These are phyloP conservation scores for Lepus americanus DNA, from an alignment of 2,113 vertebrate genomes.

Conservation along the genomic window DNA sequence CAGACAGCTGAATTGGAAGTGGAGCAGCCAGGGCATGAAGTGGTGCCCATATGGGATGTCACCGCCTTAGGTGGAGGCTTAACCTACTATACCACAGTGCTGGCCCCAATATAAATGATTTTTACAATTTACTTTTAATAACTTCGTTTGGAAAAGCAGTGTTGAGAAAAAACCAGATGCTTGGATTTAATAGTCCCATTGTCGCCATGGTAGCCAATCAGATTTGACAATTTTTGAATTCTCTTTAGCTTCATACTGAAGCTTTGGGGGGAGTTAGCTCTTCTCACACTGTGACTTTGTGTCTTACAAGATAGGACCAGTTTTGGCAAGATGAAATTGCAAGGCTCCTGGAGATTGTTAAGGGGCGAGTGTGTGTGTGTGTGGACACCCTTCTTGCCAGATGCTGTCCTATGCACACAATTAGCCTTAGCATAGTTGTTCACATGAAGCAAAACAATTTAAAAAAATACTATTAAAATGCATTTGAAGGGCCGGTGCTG, in stretches of 20 bases:
- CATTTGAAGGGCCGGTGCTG: background rate
- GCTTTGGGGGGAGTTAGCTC: background rate
- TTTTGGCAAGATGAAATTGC: conserved; percentile 29
- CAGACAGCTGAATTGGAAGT: too few relatives aligned
- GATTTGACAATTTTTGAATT: conserved; percentile 22
- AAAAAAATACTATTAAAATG: conserved; percentile 31
- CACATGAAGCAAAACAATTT: background rate
- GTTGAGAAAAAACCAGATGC: conserved; percentile 23
- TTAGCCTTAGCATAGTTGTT: background rate
- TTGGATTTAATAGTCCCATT: conserved; percentile 26
- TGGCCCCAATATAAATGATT: background rate
- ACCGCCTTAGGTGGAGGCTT: too few relatives aligned
- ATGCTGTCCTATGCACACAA: background rate
- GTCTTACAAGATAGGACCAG: background rate
- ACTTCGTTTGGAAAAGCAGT: background rate
- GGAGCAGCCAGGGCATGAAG: too few relatives aligned
- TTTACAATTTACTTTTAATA: background rate
- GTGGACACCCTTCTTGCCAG: background rate
- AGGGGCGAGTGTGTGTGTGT: background rate
- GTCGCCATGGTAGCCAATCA: background rate
- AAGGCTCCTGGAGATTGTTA: conserved; percentile 10
- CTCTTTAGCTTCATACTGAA: background rate
- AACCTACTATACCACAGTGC: too few relatives aligned
- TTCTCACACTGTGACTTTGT: background rate
- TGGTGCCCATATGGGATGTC: too few relatives aligned